Conservation (phyloP, 2,888 invertebrate species). For the Diarsia mendica region DNA sequence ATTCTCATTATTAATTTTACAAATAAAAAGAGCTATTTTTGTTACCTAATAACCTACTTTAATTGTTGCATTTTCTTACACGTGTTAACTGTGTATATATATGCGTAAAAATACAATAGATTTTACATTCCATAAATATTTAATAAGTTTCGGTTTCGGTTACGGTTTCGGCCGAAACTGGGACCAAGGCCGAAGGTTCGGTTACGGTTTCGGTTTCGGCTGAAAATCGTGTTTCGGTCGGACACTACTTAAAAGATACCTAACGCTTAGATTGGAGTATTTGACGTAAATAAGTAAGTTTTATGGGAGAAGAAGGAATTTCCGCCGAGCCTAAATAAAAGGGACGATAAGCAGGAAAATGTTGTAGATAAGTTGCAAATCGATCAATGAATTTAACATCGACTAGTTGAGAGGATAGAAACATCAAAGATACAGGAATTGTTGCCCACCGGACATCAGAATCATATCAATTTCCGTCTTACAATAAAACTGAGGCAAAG, state of each 20-base stretch:
- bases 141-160: no score
- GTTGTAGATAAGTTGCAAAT: background rate
- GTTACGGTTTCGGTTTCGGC: no score
- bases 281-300: background rate
- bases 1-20: no score
- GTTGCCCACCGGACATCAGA: background rate
- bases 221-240: no score
- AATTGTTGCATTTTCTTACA: no score
- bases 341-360: background rate
- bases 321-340: background rate
- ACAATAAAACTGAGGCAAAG: background rate
- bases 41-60: no score
- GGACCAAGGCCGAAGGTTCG: no score
- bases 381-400: background rate
- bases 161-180: no score
- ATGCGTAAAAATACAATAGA: no score
- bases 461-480: background rate
- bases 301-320: background rate
- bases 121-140: no score
- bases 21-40: no score
- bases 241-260: background rate
- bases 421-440: background rate
- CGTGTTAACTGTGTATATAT: no score
- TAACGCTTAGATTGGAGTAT: background rate
- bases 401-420: background rate